A percentile compares a stretch with the other conserved stretches of the same genome.
Evolutionary conservation across 2,797 vertebrate species (phyloP).

Genomic region (Adrianichthys oophorus): DNA sequence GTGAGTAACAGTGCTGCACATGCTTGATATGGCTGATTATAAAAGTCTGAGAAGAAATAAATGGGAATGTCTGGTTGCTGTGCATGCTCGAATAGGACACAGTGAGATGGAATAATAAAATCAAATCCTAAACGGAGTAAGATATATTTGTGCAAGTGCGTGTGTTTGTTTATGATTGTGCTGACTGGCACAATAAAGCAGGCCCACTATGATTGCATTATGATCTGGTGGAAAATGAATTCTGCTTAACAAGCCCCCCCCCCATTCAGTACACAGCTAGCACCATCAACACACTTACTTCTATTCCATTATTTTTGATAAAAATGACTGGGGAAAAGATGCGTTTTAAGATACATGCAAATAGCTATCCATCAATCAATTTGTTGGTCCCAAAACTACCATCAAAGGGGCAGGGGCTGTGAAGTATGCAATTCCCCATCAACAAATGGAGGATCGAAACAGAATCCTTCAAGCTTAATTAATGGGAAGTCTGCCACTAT

Average conservation of each 20-base stretch:
- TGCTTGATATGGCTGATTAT: slow-evolving; percentile 65
- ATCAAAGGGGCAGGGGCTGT: slow-evolving; percentile 79
- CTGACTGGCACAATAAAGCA: slow-evolving; percentile 67
- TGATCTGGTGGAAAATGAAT: slow-evolving; percentile 74
- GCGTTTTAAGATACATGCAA: slow-evolving; percentile 82
- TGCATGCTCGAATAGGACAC: slow-evolving; percentile 74
- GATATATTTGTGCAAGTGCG: slow-evolving; percentile 47
- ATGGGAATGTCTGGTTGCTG: slow-evolving; percentile 63
- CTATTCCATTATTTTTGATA: slow-evolving; percentile 67
- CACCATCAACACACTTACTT: slow-evolving; percentile 52
- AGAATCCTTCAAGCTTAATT: slow-evolving; percentile 80
- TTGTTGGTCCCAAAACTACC: slow-evolving; percentile 77
- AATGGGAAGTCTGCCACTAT: slow-evolving; percentile 80
- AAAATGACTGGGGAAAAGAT: slow-evolving; percentile 55
- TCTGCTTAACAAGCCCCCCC: slow-evolving; percentile 63
- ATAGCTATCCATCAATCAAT: slow-evolving; percentile 83
- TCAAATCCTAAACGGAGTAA: slow-evolving; percentile 79
- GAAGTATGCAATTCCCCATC: slow-evolving; percentile 81
- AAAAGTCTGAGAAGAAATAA: slow-evolving; percentile 64
- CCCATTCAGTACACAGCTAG: slow-evolving; percentile 1
- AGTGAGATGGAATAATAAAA: slow-evolving; percentile 82
- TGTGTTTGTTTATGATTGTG: slow-evolving; percentile 29
- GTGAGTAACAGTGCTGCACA: slow-evolving; percentile 39
- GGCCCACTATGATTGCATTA: slow-evolving; percentile 68
- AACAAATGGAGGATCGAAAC: slow-evolving; percentile 77